A percentile compares a stretch with the other conserved stretches of the same genome.
Conservation (phyloP, 1,140 invertebrate genomes). For the Drosophila tropicalis region DNA sequence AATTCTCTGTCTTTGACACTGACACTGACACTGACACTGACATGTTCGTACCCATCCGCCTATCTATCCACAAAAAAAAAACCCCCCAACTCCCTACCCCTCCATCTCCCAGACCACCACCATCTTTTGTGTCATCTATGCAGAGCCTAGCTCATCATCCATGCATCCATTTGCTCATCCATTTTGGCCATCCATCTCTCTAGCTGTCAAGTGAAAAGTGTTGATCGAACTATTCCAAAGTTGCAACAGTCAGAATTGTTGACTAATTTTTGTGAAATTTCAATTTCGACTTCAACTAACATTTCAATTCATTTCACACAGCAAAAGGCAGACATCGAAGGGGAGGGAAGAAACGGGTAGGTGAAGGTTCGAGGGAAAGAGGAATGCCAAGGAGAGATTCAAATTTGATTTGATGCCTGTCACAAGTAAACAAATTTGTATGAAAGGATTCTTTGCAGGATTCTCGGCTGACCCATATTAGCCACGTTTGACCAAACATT, state of each 20-base stretch:
- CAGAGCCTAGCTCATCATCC: too few species aligned
- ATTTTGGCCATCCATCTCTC: conserved; percentile 25
- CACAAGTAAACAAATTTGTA: conserved; percentile 67
- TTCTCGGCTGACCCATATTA: conserved; percentile 47
- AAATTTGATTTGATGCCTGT: conserved; percentile 17
- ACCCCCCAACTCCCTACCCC: too few species aligned
- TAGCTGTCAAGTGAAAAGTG: conserved; percentile 31
- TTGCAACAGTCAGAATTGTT: conserved; percentile 4
- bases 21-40: conserved; percentile 7
- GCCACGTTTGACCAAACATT: conserved; percentile 74
- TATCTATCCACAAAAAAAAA: neutral
- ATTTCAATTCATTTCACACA: neutral
- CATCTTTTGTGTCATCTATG: too few species aligned
- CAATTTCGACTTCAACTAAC: conserved; percentile 43
- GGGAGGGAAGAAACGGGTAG: neutral
- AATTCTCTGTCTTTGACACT: conserved; percentile 1
- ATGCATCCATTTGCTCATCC: neutral
- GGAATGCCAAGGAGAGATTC: conserved; percentile 14
- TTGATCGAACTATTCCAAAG: conserved; percentile 27
- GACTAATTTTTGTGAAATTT: conserved; percentile 33
- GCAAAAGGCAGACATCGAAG: conserved; percentile 43
- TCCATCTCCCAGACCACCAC: too few species aligned
- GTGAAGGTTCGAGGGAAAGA: neutral
- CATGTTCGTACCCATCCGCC: neutral
- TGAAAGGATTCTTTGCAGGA: conserved; percentile 47